These are phyloP conservation scores for Lamellibrachia columna DNA, from an alignment of 2,888 invertebrate species.

Conservation along the genomic window DNA sequence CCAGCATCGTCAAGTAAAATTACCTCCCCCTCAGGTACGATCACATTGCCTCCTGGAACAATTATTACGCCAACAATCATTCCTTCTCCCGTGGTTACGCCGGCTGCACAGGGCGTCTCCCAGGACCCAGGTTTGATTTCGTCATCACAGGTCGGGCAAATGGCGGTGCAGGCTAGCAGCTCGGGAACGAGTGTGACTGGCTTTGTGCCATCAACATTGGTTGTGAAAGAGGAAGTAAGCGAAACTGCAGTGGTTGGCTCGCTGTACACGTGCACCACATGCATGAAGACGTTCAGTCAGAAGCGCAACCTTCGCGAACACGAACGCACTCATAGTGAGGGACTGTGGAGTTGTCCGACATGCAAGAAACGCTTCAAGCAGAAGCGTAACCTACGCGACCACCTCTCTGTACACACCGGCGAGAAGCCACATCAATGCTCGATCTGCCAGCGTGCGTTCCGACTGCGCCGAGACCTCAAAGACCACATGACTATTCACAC, in stretches of 20 bases:
- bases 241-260: neutral
- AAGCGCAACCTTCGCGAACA: neutral
- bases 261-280: neutral
- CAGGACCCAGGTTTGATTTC: neutral
- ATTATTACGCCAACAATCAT: slow-evolving; percentile 1
- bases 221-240: neutral
- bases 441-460: slow-evolving; percentile 20
- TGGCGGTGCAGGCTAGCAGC: slow-evolving; percentile 1
- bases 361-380: slow-evolving; percentile 7
- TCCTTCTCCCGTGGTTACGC: neutral
- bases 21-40: neutral
- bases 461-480: slow-evolving; percentile 22
- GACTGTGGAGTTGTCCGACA: neutral
- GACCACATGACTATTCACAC: slow-evolving; percentile 23
- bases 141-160: neutral
- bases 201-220: neutral
- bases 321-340: neutral
- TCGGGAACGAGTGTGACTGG: neutral
- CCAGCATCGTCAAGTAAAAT: neutral
- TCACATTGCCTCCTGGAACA: neutral
- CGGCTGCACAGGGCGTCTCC: neutral
- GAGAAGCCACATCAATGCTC: slow-evolving; percentile 19
- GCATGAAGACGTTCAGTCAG: neutral
- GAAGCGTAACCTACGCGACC: slow-evolving; percentile 22
- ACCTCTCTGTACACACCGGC: slow-evolving; percentile 17